phyloP scores from a whole-genome alignment of 1,140 invertebrate genomes.

The Brachionus manjavacas region DNA sequence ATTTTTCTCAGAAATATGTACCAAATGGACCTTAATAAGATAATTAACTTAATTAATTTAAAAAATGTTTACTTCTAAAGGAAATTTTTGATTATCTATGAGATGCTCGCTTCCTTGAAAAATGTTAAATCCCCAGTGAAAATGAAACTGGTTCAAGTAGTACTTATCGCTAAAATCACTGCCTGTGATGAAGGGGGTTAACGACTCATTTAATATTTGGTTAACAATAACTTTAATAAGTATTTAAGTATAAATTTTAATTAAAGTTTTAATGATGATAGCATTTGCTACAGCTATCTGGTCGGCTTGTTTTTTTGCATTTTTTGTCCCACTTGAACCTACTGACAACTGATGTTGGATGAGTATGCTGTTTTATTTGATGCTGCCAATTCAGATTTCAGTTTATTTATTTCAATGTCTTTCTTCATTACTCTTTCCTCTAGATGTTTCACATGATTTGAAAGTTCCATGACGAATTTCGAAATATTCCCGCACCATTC shows the following conservation, averaged over 20 bases:
- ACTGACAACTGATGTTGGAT: no score
- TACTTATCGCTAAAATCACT: conserved; percentile 4
- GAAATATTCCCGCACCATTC: no score
- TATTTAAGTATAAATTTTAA: not conserved
- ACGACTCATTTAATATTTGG: not conserved
- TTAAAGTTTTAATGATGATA: not conserved
- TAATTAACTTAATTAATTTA: not conserved
- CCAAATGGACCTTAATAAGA: not conserved
- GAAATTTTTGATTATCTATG: conserved; percentile 25
- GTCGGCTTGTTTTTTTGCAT: no score
- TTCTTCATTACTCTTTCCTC: no score
- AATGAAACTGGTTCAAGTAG: conserved; percentile 38
- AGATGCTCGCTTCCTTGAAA: conserved; percentile 40
- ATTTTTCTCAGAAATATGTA: not conserved
- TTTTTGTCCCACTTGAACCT: no score
- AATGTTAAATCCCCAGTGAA: conserved; percentile 41
- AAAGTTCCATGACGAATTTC: no score
- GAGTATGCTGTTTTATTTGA: no score
- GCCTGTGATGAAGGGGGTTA: not conserved
- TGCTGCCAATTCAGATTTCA: no score
- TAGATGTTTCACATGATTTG: no score
- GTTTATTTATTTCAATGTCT: no score
- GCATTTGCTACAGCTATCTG: no score
- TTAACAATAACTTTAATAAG: conserved; percentile 30
- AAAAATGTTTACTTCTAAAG: conserved; percentile 24